phyloP scores from a whole-genome alignment of 2,113 vertebrate genomes.

The Xiphorhynchus elegans region DNA sequence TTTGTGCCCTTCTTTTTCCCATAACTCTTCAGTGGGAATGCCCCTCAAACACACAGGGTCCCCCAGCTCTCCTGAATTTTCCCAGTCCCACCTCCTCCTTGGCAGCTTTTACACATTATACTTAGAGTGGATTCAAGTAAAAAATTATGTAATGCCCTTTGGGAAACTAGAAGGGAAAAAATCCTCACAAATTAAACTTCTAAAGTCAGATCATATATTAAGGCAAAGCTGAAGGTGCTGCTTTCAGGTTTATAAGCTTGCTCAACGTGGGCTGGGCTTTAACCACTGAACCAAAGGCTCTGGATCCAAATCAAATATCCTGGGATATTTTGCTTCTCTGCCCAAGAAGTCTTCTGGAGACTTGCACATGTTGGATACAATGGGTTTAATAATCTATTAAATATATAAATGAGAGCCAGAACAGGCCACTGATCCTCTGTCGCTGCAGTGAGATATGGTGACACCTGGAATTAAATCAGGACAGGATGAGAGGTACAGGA shows the following conservation, averaged over 20 bases:
- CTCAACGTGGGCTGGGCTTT: accelerated
- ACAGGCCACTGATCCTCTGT: neutral
- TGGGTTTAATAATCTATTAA: neutral
- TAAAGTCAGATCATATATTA: neutral
- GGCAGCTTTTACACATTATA: neutral
- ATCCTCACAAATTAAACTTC: neutral
- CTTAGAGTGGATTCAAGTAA: neutral
- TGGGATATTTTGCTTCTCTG: neutral
- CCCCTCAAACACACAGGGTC: neutral
- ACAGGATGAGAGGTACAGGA: neutral
- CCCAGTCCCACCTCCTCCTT: neutral
- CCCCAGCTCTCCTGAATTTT: neutral
- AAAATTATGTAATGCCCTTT: neutral
- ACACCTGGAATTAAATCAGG: neutral
- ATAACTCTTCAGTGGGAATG: neutral
- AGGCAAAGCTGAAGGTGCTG: neutral
- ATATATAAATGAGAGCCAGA: neutral
- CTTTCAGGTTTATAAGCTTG: neutral
- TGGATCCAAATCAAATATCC: neutral
- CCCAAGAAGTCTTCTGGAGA: neutral
- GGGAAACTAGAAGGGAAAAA: neutral
- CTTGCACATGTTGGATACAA: accelerated
- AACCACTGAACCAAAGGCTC: neutral
- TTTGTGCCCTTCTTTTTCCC: neutral
- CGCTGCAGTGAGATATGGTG: neutral